Base-by-base conservation (phyloP, 2,113 vertebrate genomes). In the Junco hyemalis region DNA sequence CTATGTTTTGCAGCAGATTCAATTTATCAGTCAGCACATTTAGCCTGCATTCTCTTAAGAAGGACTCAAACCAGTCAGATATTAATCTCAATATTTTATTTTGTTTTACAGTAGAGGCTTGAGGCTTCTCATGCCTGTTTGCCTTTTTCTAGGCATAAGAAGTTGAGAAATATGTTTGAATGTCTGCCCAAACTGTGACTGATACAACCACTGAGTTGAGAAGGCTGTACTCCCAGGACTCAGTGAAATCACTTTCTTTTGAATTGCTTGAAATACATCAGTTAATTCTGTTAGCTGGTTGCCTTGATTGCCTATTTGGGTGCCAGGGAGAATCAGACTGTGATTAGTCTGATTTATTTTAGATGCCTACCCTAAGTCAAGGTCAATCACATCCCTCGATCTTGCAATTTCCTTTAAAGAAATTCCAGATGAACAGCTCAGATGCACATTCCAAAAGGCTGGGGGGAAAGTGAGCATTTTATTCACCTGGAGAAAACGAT, bases 321-420 rank as follows among this genome's bases (percentile, higher is more conserved):
- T 92, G 42, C 85, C 63, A 47, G 86, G 69, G 24, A 82, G 85
- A 73, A 81, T 56, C 76, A 86, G 80, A 28, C 68, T 92, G 60
- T 91, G 90, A 95, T 96, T 95, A 96, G 92, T 84, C 88, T 94
- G 76, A 65, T 88, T 94, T 95, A 90, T 90, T 95, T 96, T 88
- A 94, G 71, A 78, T 66, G 38, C 35, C 42, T 93, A 61, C 68
- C 40, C 28, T 85, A 88, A 94, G 85, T 90, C 94, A 94, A 96
- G 92, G 95, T 94, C 94, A 95, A 90, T 90, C 68, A 83, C 38
- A 25, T 77, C 14, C 48, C 24, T 92, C 0, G 0, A 81, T 78
- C 82, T 71, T 66, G 80, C 14, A 60, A 73, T 90, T 93, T 96
- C 42, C 76, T 92, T 83, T 66, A 73, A 92, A 88, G 71, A 92